Conservation (phyloP, 2,113 vertebrate species). For the Melanocharis versteri region DNA sequence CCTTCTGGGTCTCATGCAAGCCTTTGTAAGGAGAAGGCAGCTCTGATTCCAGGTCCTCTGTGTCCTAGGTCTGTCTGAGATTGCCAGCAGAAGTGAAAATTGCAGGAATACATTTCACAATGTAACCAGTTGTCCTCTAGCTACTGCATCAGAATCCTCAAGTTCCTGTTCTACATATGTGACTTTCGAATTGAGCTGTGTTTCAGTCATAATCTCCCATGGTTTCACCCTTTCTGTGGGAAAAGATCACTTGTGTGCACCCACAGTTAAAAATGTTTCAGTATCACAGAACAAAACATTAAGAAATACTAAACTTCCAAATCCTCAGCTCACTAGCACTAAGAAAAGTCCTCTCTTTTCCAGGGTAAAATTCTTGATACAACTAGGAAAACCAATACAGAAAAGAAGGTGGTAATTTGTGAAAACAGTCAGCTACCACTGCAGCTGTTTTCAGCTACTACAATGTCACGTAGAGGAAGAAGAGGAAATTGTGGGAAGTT, state of each 20-base stretch:
- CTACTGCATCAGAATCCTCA: not conserved
- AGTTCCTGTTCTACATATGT: not conserved
- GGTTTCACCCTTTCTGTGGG: not conserved
- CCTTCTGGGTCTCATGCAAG: not conserved
- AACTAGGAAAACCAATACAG: not conserved
- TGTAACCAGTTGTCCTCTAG: not conserved
- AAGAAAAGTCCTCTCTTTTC: not conserved
- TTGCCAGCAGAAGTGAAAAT: not conserved
- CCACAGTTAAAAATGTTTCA: not conserved
- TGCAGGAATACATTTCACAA: not conserved
- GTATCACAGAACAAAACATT: not conserved
- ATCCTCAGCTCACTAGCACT: not conserved
- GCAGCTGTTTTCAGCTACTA: not conserved
- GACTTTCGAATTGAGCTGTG: not conserved
- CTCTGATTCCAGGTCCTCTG: not conserved
- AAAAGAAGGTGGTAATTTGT: not conserved
- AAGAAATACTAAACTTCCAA: not conserved
- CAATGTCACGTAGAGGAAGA: not conserved
- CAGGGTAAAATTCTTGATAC: not conserved
- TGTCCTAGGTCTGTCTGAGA: not conserved
- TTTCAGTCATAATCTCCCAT: not conserved
- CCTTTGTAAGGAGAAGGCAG: slow-evolving; percentile 1
- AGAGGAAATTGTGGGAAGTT: not conserved
- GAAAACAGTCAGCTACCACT: not conserved
- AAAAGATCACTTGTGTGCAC: not conserved